A percentile compares a stretch with the other conserved stretches of the same genome.
These are phyloP conservation scores for Antechinus stuartii DNA, from an alignment of 2,113 vertebrate species.

Conservation along the genomic window DNA sequence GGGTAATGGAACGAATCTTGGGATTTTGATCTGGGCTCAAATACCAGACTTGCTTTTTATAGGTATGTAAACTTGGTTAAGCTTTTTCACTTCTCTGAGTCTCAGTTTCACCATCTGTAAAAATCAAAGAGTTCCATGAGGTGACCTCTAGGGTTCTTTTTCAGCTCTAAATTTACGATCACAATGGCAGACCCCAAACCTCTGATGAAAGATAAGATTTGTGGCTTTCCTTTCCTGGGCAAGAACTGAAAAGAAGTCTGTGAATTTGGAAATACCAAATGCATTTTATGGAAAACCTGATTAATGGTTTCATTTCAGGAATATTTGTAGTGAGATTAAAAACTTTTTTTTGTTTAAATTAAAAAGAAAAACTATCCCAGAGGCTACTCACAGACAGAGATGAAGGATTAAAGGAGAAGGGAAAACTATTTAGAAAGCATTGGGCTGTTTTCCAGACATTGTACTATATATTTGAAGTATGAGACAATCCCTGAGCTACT, in stretches of 20 bases:
- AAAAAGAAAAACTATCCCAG: neutral
- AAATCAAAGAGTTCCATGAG: neutral
- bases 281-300: neutral
- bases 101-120: neutral
- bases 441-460: neutral
- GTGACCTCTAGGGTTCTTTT: neutral
- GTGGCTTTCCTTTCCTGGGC: neutral
- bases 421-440: neutral
- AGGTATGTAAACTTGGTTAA: neutral
- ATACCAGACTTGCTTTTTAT: neutral
- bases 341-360: neutral
- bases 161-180: neutral
- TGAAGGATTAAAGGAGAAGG: neutral
- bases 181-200: neutral
- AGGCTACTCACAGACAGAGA: neutral
- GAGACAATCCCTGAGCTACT: constrained; percentile 27
- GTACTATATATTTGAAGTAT: neutral
- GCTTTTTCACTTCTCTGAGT: neutral
- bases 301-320: neutral
- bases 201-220: neutral
- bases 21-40: neutral
- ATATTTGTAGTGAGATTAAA: neutral
- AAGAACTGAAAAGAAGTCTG: neutral
- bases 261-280: neutral
- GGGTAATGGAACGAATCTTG: neutral